Evolutionary conservation across 1,140 invertebrate genomes (phyloP).

Genomic region (Spodoptera litura): DNA sequence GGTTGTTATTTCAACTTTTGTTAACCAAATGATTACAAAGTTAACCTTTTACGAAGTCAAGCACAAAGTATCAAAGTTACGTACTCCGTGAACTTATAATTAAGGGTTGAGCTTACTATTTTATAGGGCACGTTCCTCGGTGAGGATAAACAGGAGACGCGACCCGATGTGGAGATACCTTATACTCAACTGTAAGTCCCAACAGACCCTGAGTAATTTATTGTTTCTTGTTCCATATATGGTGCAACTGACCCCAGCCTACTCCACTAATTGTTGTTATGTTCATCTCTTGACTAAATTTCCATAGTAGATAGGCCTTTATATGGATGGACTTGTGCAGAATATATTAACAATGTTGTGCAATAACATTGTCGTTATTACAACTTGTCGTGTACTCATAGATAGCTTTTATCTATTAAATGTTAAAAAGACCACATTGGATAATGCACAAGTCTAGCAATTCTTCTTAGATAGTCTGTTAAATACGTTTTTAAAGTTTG

Average conservation of each 20-base stretch:
- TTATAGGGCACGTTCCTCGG: too few relatives aligned
- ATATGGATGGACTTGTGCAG: neutral
- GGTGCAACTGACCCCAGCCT: slow-evolving; percentile 13
- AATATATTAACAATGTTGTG: neutral
- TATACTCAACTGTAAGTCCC: neutral
- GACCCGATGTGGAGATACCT: neutral
- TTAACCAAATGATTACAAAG: too few relatives aligned
- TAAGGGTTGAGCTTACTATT: too few relatives aligned
- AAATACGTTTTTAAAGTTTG: neutral
- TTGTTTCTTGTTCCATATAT: neutral
- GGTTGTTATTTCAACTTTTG: too few relatives aligned
- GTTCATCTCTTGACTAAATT: neutral
- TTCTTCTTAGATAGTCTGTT: neutral
- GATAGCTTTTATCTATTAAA: too few relatives aligned
- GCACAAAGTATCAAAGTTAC: too few relatives aligned
- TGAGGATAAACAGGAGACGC: too few relatives aligned
- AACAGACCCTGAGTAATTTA: slow-evolving; percentile 7
- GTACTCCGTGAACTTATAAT: too few relatives aligned
- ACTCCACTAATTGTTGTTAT: slow-evolving; percentile 1
- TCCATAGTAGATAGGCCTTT: neutral
- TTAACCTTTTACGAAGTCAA: too few relatives aligned
- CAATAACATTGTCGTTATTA: neutral
- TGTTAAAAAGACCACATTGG: too few relatives aligned
- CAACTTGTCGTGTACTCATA: neutral
- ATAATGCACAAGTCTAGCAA: neutral